Conservation (phyloP, 2,888 invertebrate species). For the Trissolcus japonicus region DNA sequence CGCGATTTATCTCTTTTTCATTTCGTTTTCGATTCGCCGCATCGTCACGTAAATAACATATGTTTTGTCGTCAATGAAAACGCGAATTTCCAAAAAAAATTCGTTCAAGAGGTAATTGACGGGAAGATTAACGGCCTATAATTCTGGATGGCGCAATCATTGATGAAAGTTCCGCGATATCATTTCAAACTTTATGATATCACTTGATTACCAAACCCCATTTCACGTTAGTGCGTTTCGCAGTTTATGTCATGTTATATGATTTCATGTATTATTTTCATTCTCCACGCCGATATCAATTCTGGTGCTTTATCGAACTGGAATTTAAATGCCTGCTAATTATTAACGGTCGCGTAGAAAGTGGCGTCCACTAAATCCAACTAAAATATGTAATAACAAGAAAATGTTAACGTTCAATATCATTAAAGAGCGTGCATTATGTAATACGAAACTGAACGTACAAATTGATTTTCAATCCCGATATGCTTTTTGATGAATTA, state of each 20-base stretch:
- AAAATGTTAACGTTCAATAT: too few species aligned
- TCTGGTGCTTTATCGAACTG: too few species aligned
- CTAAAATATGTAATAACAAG: too few species aligned
- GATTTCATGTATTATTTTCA: slow-evolving; percentile 2
- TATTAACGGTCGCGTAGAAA: slow-evolving; percentile 15
- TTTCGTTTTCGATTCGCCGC: neutral
- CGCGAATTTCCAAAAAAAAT: too few species aligned
- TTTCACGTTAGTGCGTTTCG: neutral
- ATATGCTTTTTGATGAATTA: neutral
- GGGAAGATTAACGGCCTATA: too few species aligned
- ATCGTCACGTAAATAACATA: slow-evolving; percentile 8
- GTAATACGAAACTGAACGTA: neutral
- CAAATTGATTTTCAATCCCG: slow-evolving; percentile 2
- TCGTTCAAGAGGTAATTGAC: neutral
- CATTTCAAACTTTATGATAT: too few species aligned
- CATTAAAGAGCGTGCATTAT: slow-evolving; percentile 3
- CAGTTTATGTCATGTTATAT: slow-evolving; percentile 21
- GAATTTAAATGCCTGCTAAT: slow-evolving; percentile 13
- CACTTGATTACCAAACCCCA: too few species aligned
- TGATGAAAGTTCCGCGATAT: too few species aligned
- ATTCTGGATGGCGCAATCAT: too few species aligned
- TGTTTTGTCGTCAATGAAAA: neutral
- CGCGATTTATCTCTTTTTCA: slow-evolving; percentile 11
- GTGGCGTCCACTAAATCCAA: slow-evolving; percentile 5
- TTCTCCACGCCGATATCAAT: too few species aligned